A percentile compares a stretch with the other conserved stretches of the same genome.
phyloP scores from a whole-genome alignment of 2,113 vertebrate genomes.

The Gulo gulo region DNA sequence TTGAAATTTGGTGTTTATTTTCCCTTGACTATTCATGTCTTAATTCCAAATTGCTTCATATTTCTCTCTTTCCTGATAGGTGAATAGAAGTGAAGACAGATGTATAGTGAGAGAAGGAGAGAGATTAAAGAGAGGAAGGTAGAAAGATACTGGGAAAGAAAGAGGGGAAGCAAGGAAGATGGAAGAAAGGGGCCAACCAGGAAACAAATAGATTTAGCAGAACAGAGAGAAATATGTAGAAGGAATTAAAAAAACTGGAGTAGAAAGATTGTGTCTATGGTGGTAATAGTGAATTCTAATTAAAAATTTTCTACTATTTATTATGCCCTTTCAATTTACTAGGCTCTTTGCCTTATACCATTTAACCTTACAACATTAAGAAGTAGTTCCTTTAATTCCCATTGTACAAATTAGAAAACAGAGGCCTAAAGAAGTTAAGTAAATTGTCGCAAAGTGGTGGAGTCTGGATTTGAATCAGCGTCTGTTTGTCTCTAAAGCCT shows the following conservation, averaged over 20 bases:
- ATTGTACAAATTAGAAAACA: constrained; percentile 14
- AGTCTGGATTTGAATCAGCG: not conserved
- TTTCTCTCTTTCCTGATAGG: constrained; percentile 13
- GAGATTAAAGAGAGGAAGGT: not conserved
- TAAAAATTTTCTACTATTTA: not conserved
- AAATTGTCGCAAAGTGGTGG: not conserved
- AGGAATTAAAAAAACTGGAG: not conserved
- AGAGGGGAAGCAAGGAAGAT: not conserved
- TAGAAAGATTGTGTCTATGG: not conserved
- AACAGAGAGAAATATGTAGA: not conserved
- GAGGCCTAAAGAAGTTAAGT: not conserved
- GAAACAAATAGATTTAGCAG: not conserved
- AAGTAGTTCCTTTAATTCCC: not conserved
- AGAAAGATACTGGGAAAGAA: not conserved
- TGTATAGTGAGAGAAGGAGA: not conserved
- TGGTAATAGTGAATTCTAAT: not conserved
- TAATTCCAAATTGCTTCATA: not conserved
- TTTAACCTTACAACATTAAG: not conserved
- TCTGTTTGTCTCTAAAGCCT: not conserved
- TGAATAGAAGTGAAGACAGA: not conserved
- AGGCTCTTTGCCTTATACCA: not conserved
- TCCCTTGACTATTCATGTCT: not conserved
- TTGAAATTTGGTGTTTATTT: constrained; percentile 34
- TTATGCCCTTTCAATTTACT: not conserved
- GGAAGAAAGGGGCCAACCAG: not conserved